phyloP scores from a whole-genome alignment of 1,140 invertebrate species.

The Eumaeus atala region DNA sequence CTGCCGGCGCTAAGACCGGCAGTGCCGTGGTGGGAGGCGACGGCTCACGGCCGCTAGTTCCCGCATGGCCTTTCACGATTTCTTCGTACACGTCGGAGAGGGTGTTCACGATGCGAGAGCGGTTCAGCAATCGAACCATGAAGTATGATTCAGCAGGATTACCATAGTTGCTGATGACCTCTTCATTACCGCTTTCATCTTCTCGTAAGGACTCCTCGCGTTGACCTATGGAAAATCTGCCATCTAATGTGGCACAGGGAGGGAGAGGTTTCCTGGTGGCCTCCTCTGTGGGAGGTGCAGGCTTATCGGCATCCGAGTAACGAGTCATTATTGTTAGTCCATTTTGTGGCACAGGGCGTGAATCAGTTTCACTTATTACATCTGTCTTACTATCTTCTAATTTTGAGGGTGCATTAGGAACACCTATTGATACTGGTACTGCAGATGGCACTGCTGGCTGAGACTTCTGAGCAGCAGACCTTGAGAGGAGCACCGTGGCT shows the following conservation, averaged over 20 bases:
- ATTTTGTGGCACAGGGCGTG: conserved; percentile 46
- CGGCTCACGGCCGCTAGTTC: conserved; percentile 23
- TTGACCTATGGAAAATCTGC: conserved; percentile 38
- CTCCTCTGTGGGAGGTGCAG: conserved; percentile 25
- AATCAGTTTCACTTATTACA: conserved; percentile 17
- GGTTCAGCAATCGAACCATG: conserved; percentile 59
- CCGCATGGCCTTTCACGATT: conserved; percentile 33
- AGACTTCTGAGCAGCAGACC: conserved; percentile 36
- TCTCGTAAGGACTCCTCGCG: conserved; percentile 29
- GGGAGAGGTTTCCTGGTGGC: conserved; percentile 36
- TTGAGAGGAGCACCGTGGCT: conserved; percentile 76
- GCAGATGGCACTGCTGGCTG: conserved; percentile 23
- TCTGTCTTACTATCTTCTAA: conserved; percentile 27
- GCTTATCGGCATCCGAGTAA: conserved; percentile 50
- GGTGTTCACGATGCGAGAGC: conserved; percentile 55
- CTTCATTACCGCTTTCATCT: conserved; percentile 28
- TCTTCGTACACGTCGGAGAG: conserved; percentile 56
- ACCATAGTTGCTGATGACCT: conserved; percentile 60
- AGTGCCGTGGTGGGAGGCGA: conserved; percentile 30
- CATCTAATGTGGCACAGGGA: conserved; percentile 50
- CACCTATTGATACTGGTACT: conserved; percentile 21
- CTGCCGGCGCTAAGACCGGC: conserved; percentile 23
- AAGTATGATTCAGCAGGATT: conserved; percentile 69
- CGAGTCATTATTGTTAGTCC: conserved; percentile 65
- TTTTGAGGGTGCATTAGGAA: conserved; percentile 18